Conservation (phyloP, 2,888 invertebrate species). For the Incurvaria masculella region DNA sequence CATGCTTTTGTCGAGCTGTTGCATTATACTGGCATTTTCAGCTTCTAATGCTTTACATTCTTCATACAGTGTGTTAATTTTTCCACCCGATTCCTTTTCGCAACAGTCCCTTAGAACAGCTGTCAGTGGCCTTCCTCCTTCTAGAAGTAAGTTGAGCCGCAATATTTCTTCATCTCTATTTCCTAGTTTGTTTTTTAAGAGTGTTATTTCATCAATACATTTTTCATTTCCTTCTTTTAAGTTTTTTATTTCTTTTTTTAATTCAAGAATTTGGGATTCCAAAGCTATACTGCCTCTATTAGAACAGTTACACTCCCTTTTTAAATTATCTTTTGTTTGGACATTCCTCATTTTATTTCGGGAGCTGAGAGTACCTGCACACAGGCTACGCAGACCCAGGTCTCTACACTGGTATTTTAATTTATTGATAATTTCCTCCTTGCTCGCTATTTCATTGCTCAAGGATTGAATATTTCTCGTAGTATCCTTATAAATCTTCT, state of each 20-base stretch:
- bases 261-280: constrained; percentile 41
- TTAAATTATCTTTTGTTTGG: constrained; percentile 14
- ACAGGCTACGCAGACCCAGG: constrained; percentile 41
- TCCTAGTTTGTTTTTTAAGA: constrained; percentile 40
- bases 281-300: constrained; percentile 27
- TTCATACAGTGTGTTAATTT: constrained; percentile 55
- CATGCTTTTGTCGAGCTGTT: constrained; percentile 52
- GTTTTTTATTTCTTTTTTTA: constrained; percentile 39
- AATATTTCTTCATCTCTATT: constrained; percentile 68
- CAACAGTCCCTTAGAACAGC: constrained; percentile 66
- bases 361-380: constrained; percentile 44
- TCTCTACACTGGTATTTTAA: constrained; percentile 44
- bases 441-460: constrained; percentile 59
- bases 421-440: constrained; percentile 40
- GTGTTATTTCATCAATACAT: constrained; percentile 35
- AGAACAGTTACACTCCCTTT: constrained; percentile 28
- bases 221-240: constrained; percentile 43
- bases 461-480: constrained; percentile 61
- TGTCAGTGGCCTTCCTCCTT: constrained; percentile 65
- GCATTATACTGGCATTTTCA: constrained; percentile 48
- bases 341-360: constrained; percentile 32
- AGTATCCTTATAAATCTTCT: constrained; percentile 55
- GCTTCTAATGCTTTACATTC: constrained; percentile 59
- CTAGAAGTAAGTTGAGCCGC: constrained; percentile 64
- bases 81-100: constrained; percentile 54